Evolutionary conservation across 2,113 vertebrate species (phyloP).

Genomic region (Scytalopus superciliaris): DNA sequence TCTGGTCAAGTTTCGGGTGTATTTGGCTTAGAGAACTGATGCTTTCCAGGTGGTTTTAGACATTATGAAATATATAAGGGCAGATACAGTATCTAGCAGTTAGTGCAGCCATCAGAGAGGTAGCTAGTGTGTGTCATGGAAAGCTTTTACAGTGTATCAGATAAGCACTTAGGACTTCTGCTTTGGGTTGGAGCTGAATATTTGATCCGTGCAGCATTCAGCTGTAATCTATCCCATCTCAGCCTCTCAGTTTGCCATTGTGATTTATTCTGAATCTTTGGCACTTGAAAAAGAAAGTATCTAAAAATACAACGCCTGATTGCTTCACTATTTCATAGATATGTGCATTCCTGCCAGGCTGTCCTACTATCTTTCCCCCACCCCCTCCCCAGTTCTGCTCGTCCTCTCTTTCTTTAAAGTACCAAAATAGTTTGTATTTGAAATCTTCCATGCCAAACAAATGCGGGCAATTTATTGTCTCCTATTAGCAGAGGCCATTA

Average conservation of each 20-base stretch:
- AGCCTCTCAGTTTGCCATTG: conserved; percentile 31
- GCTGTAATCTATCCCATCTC: conserved; percentile 21
- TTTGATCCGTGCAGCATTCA: conserved; percentile 3
- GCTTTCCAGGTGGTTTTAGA: neutral
- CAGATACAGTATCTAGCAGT: neutral
- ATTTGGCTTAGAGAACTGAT: neutral
- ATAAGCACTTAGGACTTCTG: neutral
- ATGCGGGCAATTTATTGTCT: neutral
- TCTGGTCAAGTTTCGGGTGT: neutral
- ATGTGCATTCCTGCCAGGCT: neutral
- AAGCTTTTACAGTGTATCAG: conserved; percentile 19
- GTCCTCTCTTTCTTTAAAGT: neutral
- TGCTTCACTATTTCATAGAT: conserved; percentile 17
- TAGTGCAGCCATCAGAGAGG: neutral
- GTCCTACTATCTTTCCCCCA: neutral
- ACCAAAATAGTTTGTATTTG: neutral
- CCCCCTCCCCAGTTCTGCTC: neutral
- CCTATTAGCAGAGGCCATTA: neutral
- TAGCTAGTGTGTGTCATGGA: neutral
- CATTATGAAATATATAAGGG: neutral
- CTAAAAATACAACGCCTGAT: conserved; percentile 36
- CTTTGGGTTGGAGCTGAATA: conserved; percentile 22
- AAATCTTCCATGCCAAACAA: neutral
- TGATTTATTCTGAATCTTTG: conserved; percentile 42
- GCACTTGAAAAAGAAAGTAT: conserved; percentile 27